These are phyloP conservation scores for Phrynosoma platyrhinos DNA, from an alignment of 2,113 vertebrate genomes.

Conservation along the genomic window DNA sequence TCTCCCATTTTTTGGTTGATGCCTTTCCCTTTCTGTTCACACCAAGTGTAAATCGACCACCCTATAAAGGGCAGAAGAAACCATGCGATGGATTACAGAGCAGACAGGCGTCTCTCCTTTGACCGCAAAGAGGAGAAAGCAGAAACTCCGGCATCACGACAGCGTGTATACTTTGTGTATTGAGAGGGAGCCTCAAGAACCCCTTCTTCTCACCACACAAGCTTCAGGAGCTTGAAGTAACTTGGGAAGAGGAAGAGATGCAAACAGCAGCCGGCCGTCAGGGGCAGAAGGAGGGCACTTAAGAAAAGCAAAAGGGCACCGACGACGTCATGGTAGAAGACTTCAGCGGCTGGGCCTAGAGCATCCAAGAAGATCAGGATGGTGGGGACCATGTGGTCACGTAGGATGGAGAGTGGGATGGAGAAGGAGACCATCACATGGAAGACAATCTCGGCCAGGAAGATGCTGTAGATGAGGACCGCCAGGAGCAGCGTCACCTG, in stretches of 20 bases:
- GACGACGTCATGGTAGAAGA: neutral
- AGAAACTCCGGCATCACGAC: neutral
- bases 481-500: neutral
- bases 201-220: neutral
- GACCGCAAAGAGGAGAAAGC: neutral
- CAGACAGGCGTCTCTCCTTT: too few relatives aligned
- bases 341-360: neutral
- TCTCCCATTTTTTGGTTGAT: too few relatives aligned
- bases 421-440: neutral
- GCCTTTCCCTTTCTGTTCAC: too few relatives aligned
- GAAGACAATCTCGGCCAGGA: constrained; percentile 2
- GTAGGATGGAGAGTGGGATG: neutral
- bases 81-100: too few relatives aligned
- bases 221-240: constrained; percentile 10
- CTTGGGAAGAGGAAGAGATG: constrained; percentile 20
- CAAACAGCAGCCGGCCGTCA: constrained; percentile 4
- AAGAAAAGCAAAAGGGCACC: neutral
- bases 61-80: too few relatives aligned
- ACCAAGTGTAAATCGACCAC: too few relatives aligned
- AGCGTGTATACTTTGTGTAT: neutral
- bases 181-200: neutral
- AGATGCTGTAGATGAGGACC: constrained; percentile 10
- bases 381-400: constrained; percentile 18
- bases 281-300: neutral
- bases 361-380: neutral